Conservation (phyloP, 2,113 vertebrate genomes). For the Cranoglanis bouderius region DNA sequence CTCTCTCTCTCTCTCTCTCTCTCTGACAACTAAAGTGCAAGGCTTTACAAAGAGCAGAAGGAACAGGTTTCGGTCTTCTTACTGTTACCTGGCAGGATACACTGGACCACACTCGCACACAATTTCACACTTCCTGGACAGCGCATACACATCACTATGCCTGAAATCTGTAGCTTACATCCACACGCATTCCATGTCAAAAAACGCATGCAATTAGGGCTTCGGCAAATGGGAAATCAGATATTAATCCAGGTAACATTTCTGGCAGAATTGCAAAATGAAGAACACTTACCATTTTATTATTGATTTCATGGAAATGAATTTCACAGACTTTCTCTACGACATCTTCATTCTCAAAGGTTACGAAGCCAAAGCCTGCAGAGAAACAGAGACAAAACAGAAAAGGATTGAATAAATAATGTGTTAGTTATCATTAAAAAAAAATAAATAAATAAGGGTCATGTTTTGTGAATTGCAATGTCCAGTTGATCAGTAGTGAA, state of each 20-base stretch:
- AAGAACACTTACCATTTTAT: conserved; percentile 96
- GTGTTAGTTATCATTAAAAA: conserved; percentile 49
- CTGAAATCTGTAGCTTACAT: conserved; percentile 23
- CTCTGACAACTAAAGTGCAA: conserved; percentile 17
- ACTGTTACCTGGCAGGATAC: conserved; percentile 67
- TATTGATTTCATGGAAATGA: conserved; percentile 99
- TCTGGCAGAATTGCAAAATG: conserved; percentile 55
- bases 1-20: conserved; percentile 34
- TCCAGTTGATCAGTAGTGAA: neutral
- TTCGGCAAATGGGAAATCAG: conserved; percentile 69
- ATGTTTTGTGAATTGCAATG: neutral
- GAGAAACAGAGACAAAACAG: conserved; percentile 58
- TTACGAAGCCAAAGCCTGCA: conserved; percentile 98
- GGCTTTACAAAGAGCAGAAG: conserved; percentile 26
- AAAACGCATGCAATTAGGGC: conserved; percentile 31
- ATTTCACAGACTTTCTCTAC: conserved; percentile 99
- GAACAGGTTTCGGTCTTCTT: conserved; percentile 65
- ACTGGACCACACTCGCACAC: conserved; percentile 55
- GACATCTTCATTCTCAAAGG: conserved; percentile 98
- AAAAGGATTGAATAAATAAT: conserved; percentile 16
- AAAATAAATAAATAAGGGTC: conserved; percentile 33
- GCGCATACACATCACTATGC: conserved; percentile 56
- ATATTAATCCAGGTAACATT: conserved; percentile 71
- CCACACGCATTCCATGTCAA: conserved; percentile 21
- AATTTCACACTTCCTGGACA: conserved; percentile 74